These are phyloP conservation scores for Polyergus mexicanus DNA, from an alignment of 1,140 invertebrate genomes.

Conservation along the genomic window DNA sequence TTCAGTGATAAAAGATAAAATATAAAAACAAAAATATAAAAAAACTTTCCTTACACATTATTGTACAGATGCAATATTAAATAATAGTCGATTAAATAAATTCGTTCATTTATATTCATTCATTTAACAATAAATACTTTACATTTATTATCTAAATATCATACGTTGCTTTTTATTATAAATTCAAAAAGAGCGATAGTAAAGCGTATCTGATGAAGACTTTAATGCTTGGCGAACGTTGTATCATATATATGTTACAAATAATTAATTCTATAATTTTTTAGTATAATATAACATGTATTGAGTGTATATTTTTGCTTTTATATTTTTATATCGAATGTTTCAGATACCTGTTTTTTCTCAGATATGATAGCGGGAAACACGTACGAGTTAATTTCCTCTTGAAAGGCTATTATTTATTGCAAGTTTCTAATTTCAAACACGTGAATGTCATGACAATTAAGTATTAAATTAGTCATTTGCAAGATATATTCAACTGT, in stretches of 20 bases:
- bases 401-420: not conserved
- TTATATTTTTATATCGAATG: not conserved
- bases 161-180: not conserved
- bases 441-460: not conserved
- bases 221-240: conserved; percentile 47
- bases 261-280: conserved; percentile 14
- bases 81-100: conserved; percentile 13
- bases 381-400: not conserved
- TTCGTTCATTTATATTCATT: not conserved
- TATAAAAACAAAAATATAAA: not conserved
- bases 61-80: not conserved
- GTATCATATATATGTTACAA: conserved; percentile 1
- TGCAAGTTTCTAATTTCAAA: not conserved
- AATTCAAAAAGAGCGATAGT: not conserved
- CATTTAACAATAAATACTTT: conserved; percentile 1
- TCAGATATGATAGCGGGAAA: not conserved
- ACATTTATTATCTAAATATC: not conserved
- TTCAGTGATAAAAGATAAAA: not conserved
- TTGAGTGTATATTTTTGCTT: not conserved
- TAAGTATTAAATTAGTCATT: not conserved
- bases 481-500: not conserved
- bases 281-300: not conserved
- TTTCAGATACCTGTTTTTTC: not conserved
- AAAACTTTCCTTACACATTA: not conserved
- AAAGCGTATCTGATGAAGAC: conserved; percentile 30